A percentile compares a stretch with the other conserved stretches of the same genome.
These are phyloP conservation scores for Drosophila glabriapex DNA, from an alignment of 2,888 invertebrate genomes.

Conservation along the genomic window DNA sequence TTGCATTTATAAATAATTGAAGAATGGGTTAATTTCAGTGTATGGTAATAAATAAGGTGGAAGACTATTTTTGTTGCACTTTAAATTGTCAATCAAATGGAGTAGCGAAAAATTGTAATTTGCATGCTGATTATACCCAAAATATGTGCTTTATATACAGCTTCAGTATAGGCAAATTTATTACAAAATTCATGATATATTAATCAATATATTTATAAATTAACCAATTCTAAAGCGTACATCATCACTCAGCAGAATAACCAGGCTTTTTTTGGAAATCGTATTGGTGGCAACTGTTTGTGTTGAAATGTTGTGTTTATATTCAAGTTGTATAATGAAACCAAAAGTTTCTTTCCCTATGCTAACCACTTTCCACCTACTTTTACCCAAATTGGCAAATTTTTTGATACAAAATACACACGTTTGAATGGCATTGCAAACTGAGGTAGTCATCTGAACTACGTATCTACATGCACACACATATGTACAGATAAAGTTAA, in stretches of 20 bases:
- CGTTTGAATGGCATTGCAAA: neutral
- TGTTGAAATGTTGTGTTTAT: neutral
- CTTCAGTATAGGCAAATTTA: neutral
- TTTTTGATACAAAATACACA: neutral
- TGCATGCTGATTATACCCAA: neutral
- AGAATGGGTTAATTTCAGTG: neutral
- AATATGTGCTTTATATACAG: neutral
- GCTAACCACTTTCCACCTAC: neutral
- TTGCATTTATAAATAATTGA: neutral
- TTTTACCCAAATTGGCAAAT: neutral
- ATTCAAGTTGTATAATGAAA: neutral
- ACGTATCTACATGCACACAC: neutral
- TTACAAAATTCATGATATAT: neutral
- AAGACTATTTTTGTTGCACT: neutral
- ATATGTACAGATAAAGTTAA: neutral
- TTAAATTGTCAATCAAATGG: neutral
- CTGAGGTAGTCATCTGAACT: neutral
- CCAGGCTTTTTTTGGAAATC: neutral
- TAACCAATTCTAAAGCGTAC: neutral
- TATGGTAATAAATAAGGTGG: neutral
- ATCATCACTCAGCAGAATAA: neutral
- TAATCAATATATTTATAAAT: neutral
- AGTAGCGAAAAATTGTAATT: neutral
- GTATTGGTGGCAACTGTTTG: neutral
- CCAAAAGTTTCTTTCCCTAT: neutral